Conservation (phyloP, 2,113 vertebrate species). For the Melanerpes aurifrons region DNA sequence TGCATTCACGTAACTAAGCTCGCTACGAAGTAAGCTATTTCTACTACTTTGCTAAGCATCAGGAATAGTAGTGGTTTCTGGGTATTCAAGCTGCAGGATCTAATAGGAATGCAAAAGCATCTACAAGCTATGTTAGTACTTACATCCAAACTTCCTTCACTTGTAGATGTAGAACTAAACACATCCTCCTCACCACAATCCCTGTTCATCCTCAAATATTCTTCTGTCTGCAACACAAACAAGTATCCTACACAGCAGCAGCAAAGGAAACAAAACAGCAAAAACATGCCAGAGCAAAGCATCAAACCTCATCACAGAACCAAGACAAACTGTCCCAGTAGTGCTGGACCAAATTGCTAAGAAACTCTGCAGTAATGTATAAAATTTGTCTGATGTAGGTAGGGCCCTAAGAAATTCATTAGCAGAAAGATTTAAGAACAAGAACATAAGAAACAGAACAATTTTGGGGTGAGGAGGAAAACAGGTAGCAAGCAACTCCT, state of each 20-base stretch:
- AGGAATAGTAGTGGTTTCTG: background rate
- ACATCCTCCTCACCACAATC: constrained; percentile 69
- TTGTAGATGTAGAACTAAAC: constrained; percentile 48
- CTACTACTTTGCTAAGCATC: background rate
- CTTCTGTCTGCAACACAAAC: constrained; percentile 76
- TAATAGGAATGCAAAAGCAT: background rate
- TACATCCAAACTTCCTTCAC: constrained; percentile 70
- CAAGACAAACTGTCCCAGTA: background rate
- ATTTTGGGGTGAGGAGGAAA: background rate
- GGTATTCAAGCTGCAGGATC: background rate
- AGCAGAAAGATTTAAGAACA: background rate
- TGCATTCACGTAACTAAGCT: background rate
- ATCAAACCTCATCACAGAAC: background rate
- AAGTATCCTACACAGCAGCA: constrained; percentile 30
- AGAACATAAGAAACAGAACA: background rate
- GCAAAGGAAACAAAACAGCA: background rate
- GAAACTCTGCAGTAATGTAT: background rate
- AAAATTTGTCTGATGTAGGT: background rate
- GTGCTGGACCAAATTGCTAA: background rate
- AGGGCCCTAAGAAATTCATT: background rate
- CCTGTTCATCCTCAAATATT: constrained; percentile 26
- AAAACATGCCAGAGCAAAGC: background rate
- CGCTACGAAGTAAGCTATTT: background rate
- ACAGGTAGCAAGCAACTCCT: background rate
- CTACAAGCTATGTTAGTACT: constrained; percentile 61